Evolutionary conservation across 2,113 vertebrate genomes (phyloP), one percentile per base, ranked within the genome.

Genomic region (human): DNA sequence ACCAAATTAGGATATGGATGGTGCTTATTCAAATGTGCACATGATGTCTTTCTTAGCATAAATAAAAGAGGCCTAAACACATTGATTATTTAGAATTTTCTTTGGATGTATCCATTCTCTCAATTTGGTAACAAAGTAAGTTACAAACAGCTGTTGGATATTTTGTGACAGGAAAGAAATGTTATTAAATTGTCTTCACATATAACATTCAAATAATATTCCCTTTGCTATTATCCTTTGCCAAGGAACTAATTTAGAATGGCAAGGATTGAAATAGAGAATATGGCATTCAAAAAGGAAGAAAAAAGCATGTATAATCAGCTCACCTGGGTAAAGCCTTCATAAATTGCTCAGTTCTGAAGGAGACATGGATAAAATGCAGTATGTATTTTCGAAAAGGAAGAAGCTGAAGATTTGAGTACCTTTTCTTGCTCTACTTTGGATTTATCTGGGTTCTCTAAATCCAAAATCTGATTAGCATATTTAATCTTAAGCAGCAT

Each of bases 391-490:
- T 97, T 98, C 0, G 92, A 98, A 98, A 98, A 84, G 68, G 97
- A 98, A 95, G 88, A 94, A 94, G 96, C 95, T 98, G 90, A 96
- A 35, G 97, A 52, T 78, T 96, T 97, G 94, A 97, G 32, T 82
- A 76, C 84, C 96, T 98, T 97, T 96, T 98, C 98, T 99, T 98
- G 98, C 98, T 99, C 99, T 98, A 98, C 98, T 98, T 98, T 95
- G 97, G 98, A 98, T 98, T 98, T 99, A 99, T 99, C 99, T 99
- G 98, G 97, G 98, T 98, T 98, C 97, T 84, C 98, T 99, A 99
- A 99, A 98, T 98, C 98, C 97, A 98, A 98, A 99, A 99, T 99
- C 98, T 98, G 99, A 99, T 99, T 99, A 99, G 97, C 98, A 91
- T 97, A 75, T 98, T 98, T 99, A 99, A 99, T 99, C 99, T 99